These are phyloP conservation scores for Drosophila putrida DNA, from an alignment of 2,888 invertebrate species.

Conservation along the genomic window DNA sequence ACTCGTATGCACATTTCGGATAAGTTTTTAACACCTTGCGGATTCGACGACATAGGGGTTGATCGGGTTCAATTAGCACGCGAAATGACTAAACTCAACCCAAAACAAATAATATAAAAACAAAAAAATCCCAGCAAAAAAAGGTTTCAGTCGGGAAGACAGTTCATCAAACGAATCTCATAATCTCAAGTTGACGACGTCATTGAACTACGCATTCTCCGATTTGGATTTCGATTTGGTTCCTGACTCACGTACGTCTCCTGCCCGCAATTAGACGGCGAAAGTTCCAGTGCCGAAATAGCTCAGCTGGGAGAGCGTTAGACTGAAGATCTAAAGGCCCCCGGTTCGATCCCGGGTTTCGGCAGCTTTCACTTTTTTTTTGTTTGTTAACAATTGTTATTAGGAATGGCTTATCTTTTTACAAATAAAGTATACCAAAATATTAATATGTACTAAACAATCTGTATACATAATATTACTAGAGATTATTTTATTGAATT, in stretches of 20 bases:
- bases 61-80: constrained; percentile 7
- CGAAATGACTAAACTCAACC: constrained; percentile 3
- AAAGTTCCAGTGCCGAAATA: constrained; percentile 88
- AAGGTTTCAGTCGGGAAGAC: neutral
- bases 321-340: constrained; percentile 92
- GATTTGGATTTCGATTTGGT: neutral
- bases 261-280: neutral
- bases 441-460: too few relatives aligned
- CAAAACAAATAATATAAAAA: neutral
- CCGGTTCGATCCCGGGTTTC: constrained; percentile 91
- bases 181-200: neutral
- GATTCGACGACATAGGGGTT: neutral
- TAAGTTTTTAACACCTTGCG: constrained; percentile 11
- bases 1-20: neutral
- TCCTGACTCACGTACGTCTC: neutral
- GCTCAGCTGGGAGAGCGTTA: constrained; percentile 93
- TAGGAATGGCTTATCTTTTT: too few relatives aligned
- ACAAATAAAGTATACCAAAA: too few relatives aligned
- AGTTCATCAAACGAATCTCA: neutral
- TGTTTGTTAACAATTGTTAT: neutral
- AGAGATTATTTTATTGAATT: too few relatives aligned
- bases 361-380: constrained; percentile 84
- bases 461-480: too few relatives aligned
- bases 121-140: neutral
- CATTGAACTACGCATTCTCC: neutral